Evolutionary conservation across 2,888 invertebrate genomes (phyloP).

Genomic region (Andricus curvator): DNA sequence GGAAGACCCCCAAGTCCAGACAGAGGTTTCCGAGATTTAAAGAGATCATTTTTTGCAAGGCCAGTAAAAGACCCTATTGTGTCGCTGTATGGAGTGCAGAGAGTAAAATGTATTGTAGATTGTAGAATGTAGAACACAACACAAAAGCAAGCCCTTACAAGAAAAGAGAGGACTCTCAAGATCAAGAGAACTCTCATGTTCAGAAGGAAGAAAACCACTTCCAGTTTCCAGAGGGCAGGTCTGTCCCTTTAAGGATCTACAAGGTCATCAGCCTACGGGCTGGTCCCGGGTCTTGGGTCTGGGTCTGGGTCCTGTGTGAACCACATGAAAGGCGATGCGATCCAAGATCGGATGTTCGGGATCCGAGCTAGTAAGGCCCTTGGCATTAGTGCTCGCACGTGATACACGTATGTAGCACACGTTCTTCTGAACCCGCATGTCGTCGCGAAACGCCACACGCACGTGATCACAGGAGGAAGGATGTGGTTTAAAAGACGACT

Average conservation of each 20-base stretch:
- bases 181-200: constrained; percentile 4
- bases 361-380: not conserved
- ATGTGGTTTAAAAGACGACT: constrained; percentile 73
- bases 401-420: constrained; percentile 40
- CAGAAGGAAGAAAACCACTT: constrained; percentile 35
- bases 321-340: constrained; percentile 72
- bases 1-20: no score
- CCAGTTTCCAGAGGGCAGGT: constrained; percentile 43
- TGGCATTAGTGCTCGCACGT: constrained; percentile 32
- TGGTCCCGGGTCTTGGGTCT: constrained; percentile 20
- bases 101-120: not conserved
- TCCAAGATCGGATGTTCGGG: constrained; percentile 63
- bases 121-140: constrained; percentile 19
- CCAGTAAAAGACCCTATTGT: constrained; percentile 3
- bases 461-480: constrained; percentile 69
- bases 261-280: constrained; percentile 65
- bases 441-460: constrained; percentile 48
- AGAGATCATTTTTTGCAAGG: constrained; percentile 23
- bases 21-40: not conserved
- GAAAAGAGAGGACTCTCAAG: not conserved
- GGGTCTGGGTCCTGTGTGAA: constrained; percentile 67
- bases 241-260: constrained; percentile 62
- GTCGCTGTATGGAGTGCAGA: not conserved
- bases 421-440: constrained; percentile 42
- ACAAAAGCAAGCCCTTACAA: constrained; percentile 33